Percentiles rank a stretch among this genome's conserved stretches.
Evolutionary conservation across 2,797 vertebrate species (phyloP).

Genomic region (Spondyliosoma cantharus): DNA sequence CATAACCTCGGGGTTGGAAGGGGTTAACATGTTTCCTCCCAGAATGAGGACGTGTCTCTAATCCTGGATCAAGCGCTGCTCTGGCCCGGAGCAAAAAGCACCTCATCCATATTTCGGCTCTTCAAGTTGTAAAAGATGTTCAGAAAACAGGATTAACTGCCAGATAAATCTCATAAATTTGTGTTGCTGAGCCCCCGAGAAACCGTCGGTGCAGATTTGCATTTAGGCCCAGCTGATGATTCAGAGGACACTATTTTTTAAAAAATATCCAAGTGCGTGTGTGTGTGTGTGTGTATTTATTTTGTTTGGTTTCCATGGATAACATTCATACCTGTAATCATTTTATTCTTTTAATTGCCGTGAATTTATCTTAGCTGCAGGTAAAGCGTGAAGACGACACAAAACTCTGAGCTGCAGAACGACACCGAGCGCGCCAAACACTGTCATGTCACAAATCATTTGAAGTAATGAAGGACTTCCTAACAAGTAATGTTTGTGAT

Average conservation of each 20-base stretch:
- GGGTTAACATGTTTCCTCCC: conserved; percentile 77
- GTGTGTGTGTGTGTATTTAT: conserved; percentile 25
- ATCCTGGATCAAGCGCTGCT: conserved; percentile 75
- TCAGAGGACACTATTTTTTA: not conserved
- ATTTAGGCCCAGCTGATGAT: conserved; percentile 9
- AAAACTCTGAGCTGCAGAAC: not conserved
- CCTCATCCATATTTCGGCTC: conserved; percentile 69
- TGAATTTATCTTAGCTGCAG: conserved; percentile 35
- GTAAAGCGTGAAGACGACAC: conserved; percentile 7
- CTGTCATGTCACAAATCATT: conserved; percentile 22
- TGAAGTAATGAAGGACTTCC: conserved; percentile 36
- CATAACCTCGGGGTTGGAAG: conserved; percentile 72
- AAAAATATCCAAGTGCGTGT: conserved; percentile 12
- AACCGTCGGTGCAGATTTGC: conserved; percentile 6
- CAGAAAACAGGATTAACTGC: conserved; percentile 65
- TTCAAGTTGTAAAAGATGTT: conserved; percentile 68
- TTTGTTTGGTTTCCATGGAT: conserved; percentile 68
- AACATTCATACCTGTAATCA: conserved; percentile 34
- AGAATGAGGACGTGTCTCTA: conserved; percentile 70
- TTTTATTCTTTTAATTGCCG: conserved; percentile 43
- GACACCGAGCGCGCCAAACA: not conserved
- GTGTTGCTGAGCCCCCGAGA: conserved; percentile 11
- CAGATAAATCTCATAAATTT: conserved; percentile 55
- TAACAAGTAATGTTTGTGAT: conserved; percentile 27
- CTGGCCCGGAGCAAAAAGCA: conserved; percentile 68